Base-by-base conservation (phyloP, 2,888 invertebrate genomes). In the Drosophila koepferae region DNA sequence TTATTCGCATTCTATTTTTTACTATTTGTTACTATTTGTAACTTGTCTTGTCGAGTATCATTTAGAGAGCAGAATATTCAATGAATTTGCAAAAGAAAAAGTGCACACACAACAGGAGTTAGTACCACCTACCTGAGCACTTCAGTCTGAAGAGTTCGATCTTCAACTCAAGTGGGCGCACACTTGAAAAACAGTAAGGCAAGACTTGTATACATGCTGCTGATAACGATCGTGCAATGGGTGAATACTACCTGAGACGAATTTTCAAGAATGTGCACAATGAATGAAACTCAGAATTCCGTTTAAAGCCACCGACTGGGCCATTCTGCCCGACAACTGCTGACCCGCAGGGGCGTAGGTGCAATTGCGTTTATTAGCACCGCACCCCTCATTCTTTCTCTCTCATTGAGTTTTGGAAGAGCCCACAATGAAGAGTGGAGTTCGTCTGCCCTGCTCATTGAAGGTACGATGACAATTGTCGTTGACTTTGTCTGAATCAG, bases 291-390 rank as follows among this genome's bases (percentile, higher is more conserved):
- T 54, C 43, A 51, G 48, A 80, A 79, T 90, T 88, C 90, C 41
- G 73, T 82, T 81, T 84, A 90, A 90, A 87, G 82, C 90, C 84
- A 74, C 90, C 91, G 91, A 90, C 91, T 74, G 89, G 64, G 83
- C 72, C 73, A 80, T 74, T 77, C 65, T 61, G 51, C 28, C 36
- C 61, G 59, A 66, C 63, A 58, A 70, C 55, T 28, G 55, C n/a
- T 28, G 41, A 18, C 78, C 76, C 81, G 63, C 64, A 77, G 72
- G 80, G 86, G 84, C 82, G 89, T 90, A 90, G 89, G 84, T 91
- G 89, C 90, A 91, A 89, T 89, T 89, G 91, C 91, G 90, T 91
- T 91, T 91, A 91, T 92, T 90, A 86, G 89, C 84, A 89, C 82
- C 77, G 89, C 84, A 84, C 87, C 81, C 80, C 77, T 75, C 81